A percentile compares a stretch with the other conserved stretches of the same genome.
These are phyloP conservation scores for Cygnus atratus DNA, from an alignment of 2,113 vertebrate species.

Conservation along the genomic window DNA sequence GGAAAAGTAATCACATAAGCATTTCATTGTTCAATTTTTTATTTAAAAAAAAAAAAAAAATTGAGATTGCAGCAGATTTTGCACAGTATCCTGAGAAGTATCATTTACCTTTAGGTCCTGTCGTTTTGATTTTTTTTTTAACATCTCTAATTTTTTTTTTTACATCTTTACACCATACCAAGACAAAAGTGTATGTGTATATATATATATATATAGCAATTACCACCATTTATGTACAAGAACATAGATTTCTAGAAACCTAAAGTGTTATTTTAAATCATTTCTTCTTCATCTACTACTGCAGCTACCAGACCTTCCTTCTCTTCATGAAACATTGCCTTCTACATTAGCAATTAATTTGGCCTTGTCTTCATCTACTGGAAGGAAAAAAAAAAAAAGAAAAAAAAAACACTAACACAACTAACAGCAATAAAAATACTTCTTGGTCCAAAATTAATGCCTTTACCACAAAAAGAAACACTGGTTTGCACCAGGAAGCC, in stretches of 20 bases:
- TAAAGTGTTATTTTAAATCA: background rate
- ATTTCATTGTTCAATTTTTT: background rate
- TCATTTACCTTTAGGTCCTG: background rate
- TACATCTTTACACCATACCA: background rate
- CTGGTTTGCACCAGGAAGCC: background rate
- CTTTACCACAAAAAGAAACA: background rate
- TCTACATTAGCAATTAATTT: background rate
- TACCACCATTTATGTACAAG: background rate
- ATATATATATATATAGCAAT: background rate
- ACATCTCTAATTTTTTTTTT: background rate
- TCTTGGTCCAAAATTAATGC: background rate
- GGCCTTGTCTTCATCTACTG: background rate
- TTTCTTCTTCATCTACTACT: background rate
- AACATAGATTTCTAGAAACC: background rate
- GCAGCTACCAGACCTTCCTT: background rate
- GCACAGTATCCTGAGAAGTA: background rate
- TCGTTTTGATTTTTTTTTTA: background rate
- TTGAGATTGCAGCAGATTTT: background rate
- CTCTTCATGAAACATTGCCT: background rate
- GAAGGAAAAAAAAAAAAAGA: background rate
- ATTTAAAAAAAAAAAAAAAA: background rate
- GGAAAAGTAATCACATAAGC: background rate
- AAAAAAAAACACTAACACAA: background rate
- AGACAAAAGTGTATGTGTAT: background rate
- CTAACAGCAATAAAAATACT: background rate